Conservation (phyloP, 2,888 invertebrate species). For the Axea sp. region DNA sequence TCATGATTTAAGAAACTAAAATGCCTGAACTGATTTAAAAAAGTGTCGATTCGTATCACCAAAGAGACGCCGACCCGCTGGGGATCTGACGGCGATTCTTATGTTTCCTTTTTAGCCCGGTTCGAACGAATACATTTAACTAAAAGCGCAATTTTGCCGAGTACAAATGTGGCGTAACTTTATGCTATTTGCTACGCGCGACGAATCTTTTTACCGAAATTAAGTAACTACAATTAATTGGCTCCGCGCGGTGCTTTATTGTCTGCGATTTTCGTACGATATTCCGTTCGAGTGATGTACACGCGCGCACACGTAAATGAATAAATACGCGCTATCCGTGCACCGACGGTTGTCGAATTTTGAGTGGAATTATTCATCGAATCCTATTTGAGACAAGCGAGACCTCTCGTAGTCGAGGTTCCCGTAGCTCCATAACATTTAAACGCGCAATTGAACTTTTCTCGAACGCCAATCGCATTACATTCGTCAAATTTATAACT, state of each 20-base stretch:
- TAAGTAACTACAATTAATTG: slow-evolving; percentile 46
- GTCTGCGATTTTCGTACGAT: slow-evolving; percentile 4
- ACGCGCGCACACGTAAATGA: not conserved
- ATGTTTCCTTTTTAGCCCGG: slow-evolving; percentile 69
- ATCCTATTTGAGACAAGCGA: not conserved
- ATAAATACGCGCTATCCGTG: not conserved
- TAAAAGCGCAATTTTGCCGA: slow-evolving; percentile 57
- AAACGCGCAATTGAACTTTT: no score
- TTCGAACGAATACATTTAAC: slow-evolving; percentile 56
- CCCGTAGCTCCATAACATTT: not conserved
- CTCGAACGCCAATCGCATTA: not conserved
- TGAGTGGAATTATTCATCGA: slow-evolving; percentile 6
- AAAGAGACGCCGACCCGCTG: slow-evolving; percentile 59
- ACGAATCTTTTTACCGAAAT: slow-evolving; percentile 50
- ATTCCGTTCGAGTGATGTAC: not conserved
- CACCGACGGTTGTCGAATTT: slow-evolving; percentile 4
- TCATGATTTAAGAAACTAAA: slow-evolving; percentile 74
- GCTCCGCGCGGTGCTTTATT: slow-evolving; percentile 3
- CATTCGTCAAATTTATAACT: not conserved
- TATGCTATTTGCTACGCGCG: slow-evolving; percentile 40
- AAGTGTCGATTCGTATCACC: slow-evolving; percentile 74
- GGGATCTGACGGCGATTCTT: slow-evolving; percentile 62
- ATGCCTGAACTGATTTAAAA: slow-evolving; percentile 77
- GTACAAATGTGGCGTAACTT: slow-evolving; percentile 62
- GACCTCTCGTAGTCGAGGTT: not conserved